Conservation (phyloP, 2,113 vertebrate species). For the Sclerurus mexicanus region DNA sequence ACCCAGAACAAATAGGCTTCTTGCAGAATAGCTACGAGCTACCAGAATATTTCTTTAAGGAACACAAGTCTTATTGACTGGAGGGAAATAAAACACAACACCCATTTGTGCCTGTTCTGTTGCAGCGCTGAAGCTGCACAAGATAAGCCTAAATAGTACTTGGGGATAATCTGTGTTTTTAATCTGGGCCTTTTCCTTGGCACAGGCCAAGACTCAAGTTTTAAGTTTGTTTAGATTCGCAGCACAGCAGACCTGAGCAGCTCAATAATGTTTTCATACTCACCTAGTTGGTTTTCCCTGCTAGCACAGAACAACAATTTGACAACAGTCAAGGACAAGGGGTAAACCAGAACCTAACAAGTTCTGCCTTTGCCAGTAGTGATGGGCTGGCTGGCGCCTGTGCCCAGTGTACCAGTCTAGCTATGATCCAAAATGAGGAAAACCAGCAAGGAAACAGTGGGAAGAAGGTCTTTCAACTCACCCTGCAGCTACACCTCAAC, state of each 20-base stretch:
- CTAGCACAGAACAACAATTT: not conserved
- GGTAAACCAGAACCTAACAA: not conserved
- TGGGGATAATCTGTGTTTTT: slow-evolving; percentile 16
- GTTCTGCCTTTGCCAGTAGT: not conserved
- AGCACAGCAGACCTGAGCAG: not conserved
- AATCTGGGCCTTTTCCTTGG: not conserved
- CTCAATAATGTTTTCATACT: not conserved
- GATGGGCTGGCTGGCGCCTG: not conserved
- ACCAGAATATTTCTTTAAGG: not conserved
- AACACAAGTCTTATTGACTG: not conserved
- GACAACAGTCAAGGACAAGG: not conserved
- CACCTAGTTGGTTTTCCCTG: not conserved
- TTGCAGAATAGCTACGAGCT: not conserved
- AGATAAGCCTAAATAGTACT: not conserved
- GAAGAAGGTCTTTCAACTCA: not conserved
- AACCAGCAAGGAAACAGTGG: not conserved
- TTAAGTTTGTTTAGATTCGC: slow-evolving; percentile 1
- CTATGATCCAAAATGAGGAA: not conserved
- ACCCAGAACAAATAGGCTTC: not conserved
- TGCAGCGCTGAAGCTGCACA: not conserved
- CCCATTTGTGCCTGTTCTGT: not conserved
- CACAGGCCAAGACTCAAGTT: not conserved
- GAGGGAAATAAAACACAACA: not conserved
- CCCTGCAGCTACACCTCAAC: not conserved
- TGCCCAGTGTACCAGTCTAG: not conserved